A percentile compares a stretch with the other conserved stretches of the same genome.
Conservation (phyloP, 2,797 vertebrate genomes). For the Paedocypris micromegethes region DNA sequence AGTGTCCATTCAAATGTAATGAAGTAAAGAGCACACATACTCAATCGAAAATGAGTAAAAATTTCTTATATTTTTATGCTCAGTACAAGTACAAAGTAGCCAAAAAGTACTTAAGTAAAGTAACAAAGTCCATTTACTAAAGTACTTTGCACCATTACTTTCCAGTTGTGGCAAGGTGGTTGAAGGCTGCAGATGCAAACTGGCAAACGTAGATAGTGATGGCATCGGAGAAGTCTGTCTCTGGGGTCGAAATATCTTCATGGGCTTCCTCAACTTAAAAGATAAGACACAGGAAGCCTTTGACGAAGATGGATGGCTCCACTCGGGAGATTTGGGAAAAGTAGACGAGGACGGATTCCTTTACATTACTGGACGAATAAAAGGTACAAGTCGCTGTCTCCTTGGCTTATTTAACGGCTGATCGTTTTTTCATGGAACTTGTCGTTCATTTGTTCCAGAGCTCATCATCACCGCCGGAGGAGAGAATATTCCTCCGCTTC, state of each 20-base stretch:
- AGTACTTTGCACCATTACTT: background rate
- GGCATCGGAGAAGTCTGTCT: slow-evolving; percentile 81
- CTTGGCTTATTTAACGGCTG: background rate
- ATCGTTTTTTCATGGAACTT: background rate
- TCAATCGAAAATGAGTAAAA: too few relatives aligned
- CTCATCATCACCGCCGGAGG: slow-evolving; percentile 83
- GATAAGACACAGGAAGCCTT: slow-evolving; percentile 76
- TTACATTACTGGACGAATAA: slow-evolving; percentile 81
- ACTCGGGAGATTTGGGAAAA: slow-evolving; percentile 78
- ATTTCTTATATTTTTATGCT: too few relatives aligned
- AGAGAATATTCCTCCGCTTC: slow-evolving; percentile 78
- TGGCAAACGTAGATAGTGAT: slow-evolving; percentile 66
- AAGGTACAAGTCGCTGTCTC: slow-evolving; percentile 63
- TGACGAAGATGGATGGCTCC: slow-evolving; percentile 80
- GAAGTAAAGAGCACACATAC: too few relatives aligned
- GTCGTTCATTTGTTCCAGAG: slow-evolving; percentile 60
- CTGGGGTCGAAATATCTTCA: slow-evolving; percentile 84
- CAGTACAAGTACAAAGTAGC: too few relatives aligned
- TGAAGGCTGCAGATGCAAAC: slow-evolving; percentile 76
- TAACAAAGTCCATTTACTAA: too few relatives aligned
- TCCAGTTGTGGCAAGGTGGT: slow-evolving; percentile 78
- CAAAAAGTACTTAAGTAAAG: too few relatives aligned
- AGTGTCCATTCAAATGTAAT: too few relatives aligned
- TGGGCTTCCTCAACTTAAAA: slow-evolving; percentile 86
- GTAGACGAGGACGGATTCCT: slow-evolving; percentile 77